phyloP scores from a whole-genome alignment of 2,113 vertebrate genomes.

The Lophochroa leadbeateri region DNA sequence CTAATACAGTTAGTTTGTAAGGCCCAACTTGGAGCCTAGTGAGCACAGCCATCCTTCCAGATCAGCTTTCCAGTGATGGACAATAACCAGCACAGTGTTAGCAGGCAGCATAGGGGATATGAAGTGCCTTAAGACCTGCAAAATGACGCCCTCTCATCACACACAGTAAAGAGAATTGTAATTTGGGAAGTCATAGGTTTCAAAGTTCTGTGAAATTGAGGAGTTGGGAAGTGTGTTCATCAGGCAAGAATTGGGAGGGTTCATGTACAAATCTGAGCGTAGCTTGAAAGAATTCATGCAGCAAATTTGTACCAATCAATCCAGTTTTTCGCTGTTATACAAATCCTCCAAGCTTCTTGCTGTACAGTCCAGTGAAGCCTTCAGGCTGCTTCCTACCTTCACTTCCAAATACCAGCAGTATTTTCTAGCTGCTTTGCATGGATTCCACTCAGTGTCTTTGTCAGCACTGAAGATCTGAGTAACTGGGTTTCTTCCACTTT shows the following conservation, averaged over 20 bases:
- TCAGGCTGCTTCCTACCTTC: not conserved
- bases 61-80: not conserved
- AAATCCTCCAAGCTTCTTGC: not conserved
- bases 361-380: not conserved
- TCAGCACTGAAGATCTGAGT: not conserved
- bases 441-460: not conserved
- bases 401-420: not conserved
- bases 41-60: not conserved
- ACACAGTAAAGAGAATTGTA: not conserved
- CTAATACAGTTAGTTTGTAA: not conserved
- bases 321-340: not conserved
- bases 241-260: not conserved
- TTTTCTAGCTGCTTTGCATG: not conserved
- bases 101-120: not conserved
- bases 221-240: not conserved
- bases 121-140: not conserved
- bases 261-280: not conserved
- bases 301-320: not conserved
- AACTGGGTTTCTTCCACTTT: not conserved
- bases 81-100: not conserved
- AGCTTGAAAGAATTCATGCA: not conserved
- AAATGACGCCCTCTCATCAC: not conserved
- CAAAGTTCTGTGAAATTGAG: not conserved
- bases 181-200: not conserved
- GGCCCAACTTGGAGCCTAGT: not conserved